Conservation (phyloP, 2,113 vertebrate species). For the Chlorodrepanis virens region DNA sequence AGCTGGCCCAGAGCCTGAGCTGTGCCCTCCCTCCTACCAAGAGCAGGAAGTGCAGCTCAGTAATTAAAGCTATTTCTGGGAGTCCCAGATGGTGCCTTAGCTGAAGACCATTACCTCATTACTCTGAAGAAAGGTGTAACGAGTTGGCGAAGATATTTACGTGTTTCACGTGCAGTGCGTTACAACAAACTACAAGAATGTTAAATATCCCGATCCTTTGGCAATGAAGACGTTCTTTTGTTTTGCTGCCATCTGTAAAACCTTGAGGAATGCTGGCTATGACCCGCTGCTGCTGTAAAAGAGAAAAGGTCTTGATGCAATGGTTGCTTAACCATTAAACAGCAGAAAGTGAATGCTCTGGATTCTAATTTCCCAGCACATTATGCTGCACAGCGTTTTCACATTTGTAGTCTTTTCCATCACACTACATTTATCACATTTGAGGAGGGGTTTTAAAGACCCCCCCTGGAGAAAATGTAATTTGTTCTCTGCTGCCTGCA, state of each 20-base stretch:
- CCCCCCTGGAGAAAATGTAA: slow-evolving; percentile 38
- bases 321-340: background rate
- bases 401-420: background rate
- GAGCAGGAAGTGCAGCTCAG: background rate
- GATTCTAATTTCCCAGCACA: background rate
- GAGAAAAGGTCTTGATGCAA: background rate
- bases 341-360: background rate
- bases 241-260: background rate
- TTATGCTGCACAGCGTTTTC: background rate
- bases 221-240: background rate
- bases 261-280: background rate
- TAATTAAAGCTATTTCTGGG: background rate
- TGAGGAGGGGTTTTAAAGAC: slow-evolving; percentile 48
- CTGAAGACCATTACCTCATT: background rate
- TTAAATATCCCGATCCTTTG: background rate
- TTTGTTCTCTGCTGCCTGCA: slow-evolving; percentile 45
- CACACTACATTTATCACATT: slow-evolving; percentile 29
- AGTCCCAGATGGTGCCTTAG: background rate
- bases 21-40: background rate
- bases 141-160: background rate
- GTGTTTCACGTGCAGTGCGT: background rate
- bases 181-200: background rate
- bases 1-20: background rate
- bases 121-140: background rate
- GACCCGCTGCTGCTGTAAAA: background rate